These are phyloP conservation scores for Heliconius charithonia DNA, from an alignment of 2,888 invertebrate genomes.

Conservation along the genomic window DNA sequence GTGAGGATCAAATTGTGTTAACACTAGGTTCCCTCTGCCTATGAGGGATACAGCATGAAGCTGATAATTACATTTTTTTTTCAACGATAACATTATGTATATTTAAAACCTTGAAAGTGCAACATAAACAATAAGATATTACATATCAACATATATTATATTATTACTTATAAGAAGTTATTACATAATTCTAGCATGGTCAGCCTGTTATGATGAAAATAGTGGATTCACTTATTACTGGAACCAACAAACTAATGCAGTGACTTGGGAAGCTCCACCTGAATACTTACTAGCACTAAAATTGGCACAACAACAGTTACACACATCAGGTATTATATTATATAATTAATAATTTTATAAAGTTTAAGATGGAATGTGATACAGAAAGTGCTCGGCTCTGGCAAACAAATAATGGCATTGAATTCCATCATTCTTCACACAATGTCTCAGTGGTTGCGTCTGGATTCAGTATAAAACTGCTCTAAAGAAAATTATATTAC, in stretches of 20 bases:
- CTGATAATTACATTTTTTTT: too few species aligned
- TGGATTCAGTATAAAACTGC: too few species aligned
- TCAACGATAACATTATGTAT: not conserved
- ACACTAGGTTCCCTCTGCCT: too few species aligned
- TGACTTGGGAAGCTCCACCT: conserved; percentile 85
- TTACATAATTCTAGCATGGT: conserved; percentile 76
- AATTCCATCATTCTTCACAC: too few species aligned
- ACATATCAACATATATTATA: not conserved
- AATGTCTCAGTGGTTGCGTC: too few species aligned
- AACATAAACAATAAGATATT: not conserved
- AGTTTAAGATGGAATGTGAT: not conserved
- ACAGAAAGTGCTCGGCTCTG: too few species aligned
- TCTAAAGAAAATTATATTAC: too few species aligned
- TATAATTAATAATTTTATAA: not conserved
- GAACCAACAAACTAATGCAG: conserved; percentile 85
- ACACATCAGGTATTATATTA: conserved; percentile 64
- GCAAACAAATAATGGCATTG: too few species aligned
- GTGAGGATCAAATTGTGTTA: too few species aligned
- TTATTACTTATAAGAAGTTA: not conserved
- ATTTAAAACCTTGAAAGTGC: not conserved
- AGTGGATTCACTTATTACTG: conserved; percentile 86
- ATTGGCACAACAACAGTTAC: conserved; percentile 73
- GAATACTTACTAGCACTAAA: conserved; percentile 77
- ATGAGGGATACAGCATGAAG: too few species aligned
- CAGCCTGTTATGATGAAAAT: conserved; percentile 84